Evolutionary conservation across 2,113 vertebrate species (phyloP).

Genomic region (Hemibagrus wyckioides): DNA sequence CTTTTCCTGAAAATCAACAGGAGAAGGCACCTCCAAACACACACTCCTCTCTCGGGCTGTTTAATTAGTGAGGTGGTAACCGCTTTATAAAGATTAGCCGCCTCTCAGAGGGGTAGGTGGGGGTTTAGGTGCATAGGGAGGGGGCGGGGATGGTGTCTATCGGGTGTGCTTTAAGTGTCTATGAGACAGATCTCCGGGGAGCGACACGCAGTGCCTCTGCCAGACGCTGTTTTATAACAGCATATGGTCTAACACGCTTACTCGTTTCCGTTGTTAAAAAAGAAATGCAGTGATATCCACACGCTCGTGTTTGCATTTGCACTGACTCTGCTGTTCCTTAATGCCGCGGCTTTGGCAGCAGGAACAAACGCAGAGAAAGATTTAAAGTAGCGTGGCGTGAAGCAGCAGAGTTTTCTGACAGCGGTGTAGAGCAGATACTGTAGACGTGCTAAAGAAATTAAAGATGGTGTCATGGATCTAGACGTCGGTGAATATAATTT

Average conservation of each 20-base stretch:
- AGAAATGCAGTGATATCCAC: background rate
- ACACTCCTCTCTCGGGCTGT: constrained; percentile 15
- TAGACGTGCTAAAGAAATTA: background rate
- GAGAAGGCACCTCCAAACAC: constrained; percentile 1
- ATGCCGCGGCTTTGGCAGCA: constrained; percentile 38
- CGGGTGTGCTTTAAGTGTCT: constrained; percentile 69
- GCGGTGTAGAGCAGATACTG: background rate
- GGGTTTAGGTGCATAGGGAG: background rate
- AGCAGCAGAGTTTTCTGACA: background rate
- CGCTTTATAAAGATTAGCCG: constrained; percentile 72
- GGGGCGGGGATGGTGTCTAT: constrained; percentile 32
- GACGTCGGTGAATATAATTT: no score
- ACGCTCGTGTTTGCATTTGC: constrained; percentile 44
- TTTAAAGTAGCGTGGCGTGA: background rate
- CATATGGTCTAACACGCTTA: constrained; percentile 74
- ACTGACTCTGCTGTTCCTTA: constrained; percentile 35
- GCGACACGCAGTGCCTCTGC: constrained; percentile 43
- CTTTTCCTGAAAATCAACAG: constrained; percentile 6
- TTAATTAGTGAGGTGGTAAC: constrained; percentile 63
- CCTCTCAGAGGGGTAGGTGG: constrained; percentile 61
- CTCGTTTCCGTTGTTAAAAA: constrained; percentile 60
- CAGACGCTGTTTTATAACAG: constrained; percentile 74
- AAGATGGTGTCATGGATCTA: background rate
- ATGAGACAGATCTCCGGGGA: constrained; percentile 47
- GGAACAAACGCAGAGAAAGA: constrained; percentile 16